Base-by-base conservation (phyloP, 2,888 invertebrate species). In the Trilocha varians region DNA sequence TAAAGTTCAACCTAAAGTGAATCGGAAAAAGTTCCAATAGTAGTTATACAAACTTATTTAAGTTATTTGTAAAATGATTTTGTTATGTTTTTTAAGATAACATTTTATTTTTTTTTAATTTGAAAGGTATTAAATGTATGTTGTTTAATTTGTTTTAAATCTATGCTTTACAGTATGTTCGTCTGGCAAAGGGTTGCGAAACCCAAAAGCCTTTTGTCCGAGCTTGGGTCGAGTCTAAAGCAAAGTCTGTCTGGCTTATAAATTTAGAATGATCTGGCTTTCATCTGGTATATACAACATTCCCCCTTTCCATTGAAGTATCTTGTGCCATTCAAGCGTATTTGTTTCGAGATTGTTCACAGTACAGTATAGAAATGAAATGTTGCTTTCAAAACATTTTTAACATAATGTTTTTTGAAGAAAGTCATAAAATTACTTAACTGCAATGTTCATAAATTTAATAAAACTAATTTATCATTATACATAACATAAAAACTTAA, bases 201-300 rank as follows among this genome's bases (percentile, higher is more conserved):
- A 25, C 25, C 11, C 5, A 11, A 25, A 25, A 25, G 16, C 9
- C 67, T 70, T 74, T 77, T 73, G 72, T 71, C 61, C 56, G 47
- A 45, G 53, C 51, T 42, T 49, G 39, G 34, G 25, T 25, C 38
- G 40, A 38, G 34, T 39, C 18, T 32, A 8, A 16, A 14, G 16
- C 16, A 9, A 50, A 41, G 49, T 48, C 55, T 56, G 52, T 47
- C 52, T 58, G 57, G 61, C 65, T 72, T 72, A 73, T 77, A 71
- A 74, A 75, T 76, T 70, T 64, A 46, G 70, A 73, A 77, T 75
- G 73, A 59, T 53, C 57, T 56, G 57, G 60, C 62, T 56, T 55
- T 54, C 52, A 50, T 55, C 25, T 9, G 25, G 25, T 25, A 25
- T 25, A 25, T 25, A 11, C 25, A 1, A 25, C 1, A 25, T 25